Base-by-base conservation (phyloP, 2,797 vertebrate genomes). In the Nasua narica region DNA sequence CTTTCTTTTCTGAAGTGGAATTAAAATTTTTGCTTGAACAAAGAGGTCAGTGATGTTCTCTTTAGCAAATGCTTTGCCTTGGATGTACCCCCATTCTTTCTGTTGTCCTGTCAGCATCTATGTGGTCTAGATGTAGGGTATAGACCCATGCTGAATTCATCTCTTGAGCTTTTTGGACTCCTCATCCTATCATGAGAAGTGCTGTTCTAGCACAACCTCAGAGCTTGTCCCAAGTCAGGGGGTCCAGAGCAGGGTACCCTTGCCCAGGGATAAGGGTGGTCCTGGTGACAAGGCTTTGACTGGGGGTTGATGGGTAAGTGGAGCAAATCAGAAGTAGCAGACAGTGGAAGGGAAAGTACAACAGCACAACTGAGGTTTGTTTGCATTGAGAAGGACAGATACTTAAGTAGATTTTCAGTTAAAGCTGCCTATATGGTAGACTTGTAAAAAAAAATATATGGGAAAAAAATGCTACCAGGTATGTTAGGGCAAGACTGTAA, bases 71-170 rank as follows among this genome's bases (percentile, higher is more conserved):
- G 11, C n/a, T 32, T 50, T 5, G 54, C 15, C 40, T 50, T 77
- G 5, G 7, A 12, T 79, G 2, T 62, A 25, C 65, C 6, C 7
- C 35, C 13, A 35, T 32, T 5, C 37, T 35, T 58, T 32, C 11
- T 27, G 0, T 37, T 65, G 25, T 87, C 25, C 18, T 37, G 0
- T 35, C 40, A 76, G 18, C 1, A 11, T 54, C 12, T 84, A 1
- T 18, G 0, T 37, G 7, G 5, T 11, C 3, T 35, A 29, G 29
- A 19, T 2, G 1, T 52, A 7, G 27, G 4, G 0, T 19, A 48
- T 6, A 5, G 7, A n/a, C 3, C 4, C 23, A 16, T 58, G 18
- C 1, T n/a, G 29, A 7, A 35, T 2, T 52, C 0, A 2, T 76
- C 18, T 72, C 1, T 32, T 50, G 32, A 32, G 13, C 60, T 86